phyloP scores from a whole-genome alignment of 2,797 vertebrate genomes.

The Micropoecilia bifurca region DNA sequence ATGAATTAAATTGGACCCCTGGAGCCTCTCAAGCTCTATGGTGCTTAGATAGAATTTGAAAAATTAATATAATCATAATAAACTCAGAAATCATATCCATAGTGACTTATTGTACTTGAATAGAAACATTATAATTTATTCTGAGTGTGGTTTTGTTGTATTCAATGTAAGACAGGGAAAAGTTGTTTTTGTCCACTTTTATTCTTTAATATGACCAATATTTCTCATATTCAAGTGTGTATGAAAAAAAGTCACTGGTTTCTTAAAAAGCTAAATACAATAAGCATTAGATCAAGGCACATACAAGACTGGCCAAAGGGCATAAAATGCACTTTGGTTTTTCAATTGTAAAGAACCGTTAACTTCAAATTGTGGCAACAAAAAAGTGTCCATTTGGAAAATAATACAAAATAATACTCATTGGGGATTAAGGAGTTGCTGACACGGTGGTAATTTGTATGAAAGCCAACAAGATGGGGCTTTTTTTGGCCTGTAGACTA shows the following conservation, averaged over 20 bases:
- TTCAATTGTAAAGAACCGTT: conserved; percentile 92
- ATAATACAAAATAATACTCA: conserved; percentile 84
- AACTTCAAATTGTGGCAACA: conserved; percentile 92
- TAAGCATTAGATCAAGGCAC: conserved; percentile 99
- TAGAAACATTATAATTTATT: conserved; percentile 10
- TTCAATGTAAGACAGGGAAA: conserved; percentile 68
- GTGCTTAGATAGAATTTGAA: conserved; percentile 18
- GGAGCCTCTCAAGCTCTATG: conserved; percentile 20
- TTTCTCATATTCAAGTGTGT: conserved; percentile 96
- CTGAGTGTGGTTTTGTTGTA: conserved; percentile 25
- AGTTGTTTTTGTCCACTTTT: conserved; percentile 88
- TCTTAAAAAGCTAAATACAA: conserved; percentile 99
- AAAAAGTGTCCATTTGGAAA: conserved; percentile 83
- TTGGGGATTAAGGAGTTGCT: conserved; percentile 73
- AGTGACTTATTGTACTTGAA: conserved; percentile 11
- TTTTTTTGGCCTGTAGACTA: conserved; percentile 76
- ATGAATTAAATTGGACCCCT: conserved; percentile 28
- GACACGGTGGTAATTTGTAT: conserved; percentile 76
- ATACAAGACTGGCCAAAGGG: conserved; percentile 99
- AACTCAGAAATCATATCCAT: conserved; percentile 10
- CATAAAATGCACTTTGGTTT: conserved; percentile 99
- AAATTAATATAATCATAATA: conserved; percentile 20
- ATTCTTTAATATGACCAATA: conserved; percentile 98
- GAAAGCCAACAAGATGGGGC: conserved; percentile 71
- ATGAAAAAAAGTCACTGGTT: conserved; percentile 98